Evolutionary conservation across 2,113 vertebrate genomes (phyloP), one percentile per base, ranked within the genome.

Genomic region (Phoenicopterus ruber): DNA sequence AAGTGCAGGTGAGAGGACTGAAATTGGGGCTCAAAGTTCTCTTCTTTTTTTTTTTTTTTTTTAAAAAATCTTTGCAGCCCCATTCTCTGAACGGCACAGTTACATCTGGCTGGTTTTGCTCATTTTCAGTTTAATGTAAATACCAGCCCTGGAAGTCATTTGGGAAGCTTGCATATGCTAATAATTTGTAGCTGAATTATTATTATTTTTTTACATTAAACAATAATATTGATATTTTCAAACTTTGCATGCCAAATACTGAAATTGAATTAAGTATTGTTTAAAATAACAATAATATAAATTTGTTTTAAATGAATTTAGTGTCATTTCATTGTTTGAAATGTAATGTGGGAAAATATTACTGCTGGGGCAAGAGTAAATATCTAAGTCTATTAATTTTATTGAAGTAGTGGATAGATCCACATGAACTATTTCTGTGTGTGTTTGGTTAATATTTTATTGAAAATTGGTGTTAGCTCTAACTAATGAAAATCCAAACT

Each of bases 251-350:
- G 97, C 96, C 98, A 98, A 98, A 98, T 97, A 98, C 81, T 93
- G 90, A 98, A 98, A 98, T 98, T 98, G 97, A 98, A 98, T 98
- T 98, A 98, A 97, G 97, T 94, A 97, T 97, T 98, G 98, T 98
- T 98, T 98, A 98, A 98, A 98, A 98, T 97, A 97, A 98, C 97
- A 98, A 98, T 97, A 98, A 97, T 97, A 97, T 97, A 97, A 98
- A 97, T 98, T 98, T 98, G 97, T 98, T 97, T 96, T 98, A 97
- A 98, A 98, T 98, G 97, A 98, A 98, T 98, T 98, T 98, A 98
- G 97, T 98, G 98, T 98, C 97, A 98, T 98, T 98, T 98, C 97
- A 97, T 94, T 98, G 96, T 98, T 98, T 98, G 98, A 98, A 98
- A 93, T 98, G 95, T 97, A 98, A 96, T 96, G 95, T 97, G 81